A percentile compares a stretch with the other conserved stretches of the same genome.
phyloP scores from a whole-genome alignment of 2,113 vertebrate genomes.

The Vidua chalybeata region DNA sequence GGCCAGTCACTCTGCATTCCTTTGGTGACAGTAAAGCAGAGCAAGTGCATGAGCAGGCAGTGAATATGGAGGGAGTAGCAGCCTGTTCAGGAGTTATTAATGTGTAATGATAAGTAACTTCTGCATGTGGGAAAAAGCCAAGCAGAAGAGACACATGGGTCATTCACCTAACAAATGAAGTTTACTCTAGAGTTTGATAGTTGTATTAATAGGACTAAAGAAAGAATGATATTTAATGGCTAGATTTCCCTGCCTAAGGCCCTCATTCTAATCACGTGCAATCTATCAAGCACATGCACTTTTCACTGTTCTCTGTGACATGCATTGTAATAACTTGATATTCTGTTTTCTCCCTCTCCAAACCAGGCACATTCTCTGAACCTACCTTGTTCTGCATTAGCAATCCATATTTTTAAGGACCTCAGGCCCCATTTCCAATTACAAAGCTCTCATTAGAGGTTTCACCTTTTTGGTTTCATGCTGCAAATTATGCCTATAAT shows the following conservation, averaged over 20 bases:
- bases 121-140: background rate
- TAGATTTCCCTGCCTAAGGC: background rate
- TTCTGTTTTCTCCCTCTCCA: background rate
- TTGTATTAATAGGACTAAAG: background rate
- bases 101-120: background rate
- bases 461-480: background rate
- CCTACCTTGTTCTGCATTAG: background rate
- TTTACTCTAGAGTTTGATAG: slow-evolving; percentile 40
- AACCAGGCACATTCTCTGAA: background rate
- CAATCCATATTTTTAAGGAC: background rate
- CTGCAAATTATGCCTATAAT: background rate
- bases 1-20: background rate
- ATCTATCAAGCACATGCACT: background rate
- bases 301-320: slow-evolving; percentile 5
- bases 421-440: slow-evolving; percentile 12
- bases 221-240: slow-evolving; percentile 12
- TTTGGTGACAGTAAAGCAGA: background rate
- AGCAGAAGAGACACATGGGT: background rate
- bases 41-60: background rate
- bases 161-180: slow-evolving; percentile 38
- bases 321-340: slow-evolving; percentile 2
- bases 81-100: background rate
- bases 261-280: background rate
- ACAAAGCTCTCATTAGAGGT: background rate
- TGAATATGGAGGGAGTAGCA: background rate